Conservation (phyloP, 2,888 invertebrate genomes). For the Tiliacea aurago region DNA sequence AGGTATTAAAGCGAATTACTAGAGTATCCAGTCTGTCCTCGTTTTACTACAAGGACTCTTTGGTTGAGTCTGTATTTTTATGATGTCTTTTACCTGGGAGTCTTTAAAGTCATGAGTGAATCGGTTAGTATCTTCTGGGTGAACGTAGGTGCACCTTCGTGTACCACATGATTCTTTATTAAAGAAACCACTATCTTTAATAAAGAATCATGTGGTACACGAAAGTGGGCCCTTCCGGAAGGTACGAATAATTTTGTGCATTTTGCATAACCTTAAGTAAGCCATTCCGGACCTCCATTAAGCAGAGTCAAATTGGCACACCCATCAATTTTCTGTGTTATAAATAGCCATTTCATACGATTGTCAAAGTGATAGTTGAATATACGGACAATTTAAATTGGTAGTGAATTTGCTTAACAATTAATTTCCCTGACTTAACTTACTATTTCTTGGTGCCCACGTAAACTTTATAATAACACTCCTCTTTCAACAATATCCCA, state of each 20-base stretch:
- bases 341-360: background rate
- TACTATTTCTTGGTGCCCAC: background rate
- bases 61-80: background rate
- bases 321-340: background rate
- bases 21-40: background rate
- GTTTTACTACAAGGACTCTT: background rate
- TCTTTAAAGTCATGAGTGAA: background rate
- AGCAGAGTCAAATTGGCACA: background rate
- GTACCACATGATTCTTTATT: background rate
- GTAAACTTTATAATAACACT: background rate
- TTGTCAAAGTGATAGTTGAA: background rate
- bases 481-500: conserved; percentile 13
- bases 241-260: background rate
- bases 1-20: background rate
- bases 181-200: too few species aligned
- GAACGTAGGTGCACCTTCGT: background rate
- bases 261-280: background rate
- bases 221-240: background rate
- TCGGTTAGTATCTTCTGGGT: background rate
- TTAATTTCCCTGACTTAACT: background rate
- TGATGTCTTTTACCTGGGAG: background rate
- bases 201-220: too few species aligned
- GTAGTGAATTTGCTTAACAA: background rate
- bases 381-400: background rate
- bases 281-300: background rate